phyloP scores from a whole-genome alignment of 2,888 invertebrate genomes.

The Cephus spinipes region DNA sequence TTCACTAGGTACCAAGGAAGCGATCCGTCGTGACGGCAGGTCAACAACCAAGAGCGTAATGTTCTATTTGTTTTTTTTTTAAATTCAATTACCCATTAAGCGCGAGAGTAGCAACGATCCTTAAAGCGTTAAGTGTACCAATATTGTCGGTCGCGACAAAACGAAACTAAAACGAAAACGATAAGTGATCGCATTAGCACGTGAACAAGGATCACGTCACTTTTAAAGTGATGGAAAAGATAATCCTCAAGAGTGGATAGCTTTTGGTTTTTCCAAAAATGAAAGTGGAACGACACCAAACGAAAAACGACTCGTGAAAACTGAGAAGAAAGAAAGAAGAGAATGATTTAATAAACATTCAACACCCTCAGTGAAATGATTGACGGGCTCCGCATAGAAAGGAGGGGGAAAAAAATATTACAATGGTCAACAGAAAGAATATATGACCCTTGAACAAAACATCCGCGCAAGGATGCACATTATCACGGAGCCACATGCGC shows the following conservation, averaged over 20 bases:
- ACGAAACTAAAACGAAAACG: background rate
- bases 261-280: background rate
- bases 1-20: background rate
- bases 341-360: background rate
- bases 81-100: background rate
- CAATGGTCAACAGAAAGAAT: background rate
- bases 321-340: background rate
- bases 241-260: background rate
- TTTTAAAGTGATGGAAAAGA: background rate
- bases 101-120: background rate
- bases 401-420: background rate
- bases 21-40: background rate
- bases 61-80: background rate
- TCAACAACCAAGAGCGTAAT: background rate
- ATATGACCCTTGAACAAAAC: background rate
- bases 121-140: background rate
- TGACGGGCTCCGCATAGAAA: background rate
- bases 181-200: background rate
- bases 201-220: background rate
- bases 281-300: background rate
- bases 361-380: background rate
- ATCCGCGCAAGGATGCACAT: background rate
- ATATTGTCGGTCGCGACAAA: background rate
- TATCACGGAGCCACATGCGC: background rate
- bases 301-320: background rate